Evolutionary conservation across 2,113 vertebrate genomes (phyloP).

Genomic region (Heterocephalus glaber): DNA sequence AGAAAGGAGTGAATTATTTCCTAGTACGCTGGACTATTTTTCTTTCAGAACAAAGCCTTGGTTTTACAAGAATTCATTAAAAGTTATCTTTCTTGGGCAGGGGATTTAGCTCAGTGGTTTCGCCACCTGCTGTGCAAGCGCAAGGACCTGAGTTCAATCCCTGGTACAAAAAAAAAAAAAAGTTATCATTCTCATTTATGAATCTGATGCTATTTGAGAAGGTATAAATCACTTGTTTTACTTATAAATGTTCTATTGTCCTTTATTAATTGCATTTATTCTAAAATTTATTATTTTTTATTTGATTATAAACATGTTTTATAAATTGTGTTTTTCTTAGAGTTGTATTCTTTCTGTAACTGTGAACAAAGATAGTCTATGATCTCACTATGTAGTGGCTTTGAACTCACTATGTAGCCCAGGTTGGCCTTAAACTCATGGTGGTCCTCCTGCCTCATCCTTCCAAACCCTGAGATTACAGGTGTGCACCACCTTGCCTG

Average conservation of each 20-base stretch:
- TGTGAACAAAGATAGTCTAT: background rate
- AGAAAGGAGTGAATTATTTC: background rate
- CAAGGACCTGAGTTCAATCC: too few species aligned
- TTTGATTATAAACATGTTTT: background rate
- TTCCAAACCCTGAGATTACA: too few species aligned
- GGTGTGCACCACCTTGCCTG: too few species aligned
- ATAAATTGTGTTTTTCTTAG: background rate
- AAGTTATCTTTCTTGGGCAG: too few species aligned
- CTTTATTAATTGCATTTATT: slow-evolving; percentile 37
- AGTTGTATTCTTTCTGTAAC: background rate
- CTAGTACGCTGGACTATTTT: background rate
- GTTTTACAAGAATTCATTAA: background rate
- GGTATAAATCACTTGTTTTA: slow-evolving; percentile 32
- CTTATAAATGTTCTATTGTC: slow-evolving; percentile 9
- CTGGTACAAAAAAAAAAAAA: too few species aligned
- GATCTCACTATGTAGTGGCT: too few species aligned
- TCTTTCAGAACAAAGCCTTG: background rate
- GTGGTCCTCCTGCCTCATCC: too few species aligned
- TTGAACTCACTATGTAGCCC: too few species aligned
- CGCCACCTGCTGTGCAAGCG: too few species aligned
- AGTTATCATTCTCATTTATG: background rate
- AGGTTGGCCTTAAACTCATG: too few species aligned
- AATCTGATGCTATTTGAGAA: slow-evolving; percentile 12
- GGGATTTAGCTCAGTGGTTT: too few species aligned
- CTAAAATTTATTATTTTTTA: slow-evolving; percentile 34